Conservation (phyloP, 2,113 vertebrate genomes). For the Nibea albiflora region DNA sequence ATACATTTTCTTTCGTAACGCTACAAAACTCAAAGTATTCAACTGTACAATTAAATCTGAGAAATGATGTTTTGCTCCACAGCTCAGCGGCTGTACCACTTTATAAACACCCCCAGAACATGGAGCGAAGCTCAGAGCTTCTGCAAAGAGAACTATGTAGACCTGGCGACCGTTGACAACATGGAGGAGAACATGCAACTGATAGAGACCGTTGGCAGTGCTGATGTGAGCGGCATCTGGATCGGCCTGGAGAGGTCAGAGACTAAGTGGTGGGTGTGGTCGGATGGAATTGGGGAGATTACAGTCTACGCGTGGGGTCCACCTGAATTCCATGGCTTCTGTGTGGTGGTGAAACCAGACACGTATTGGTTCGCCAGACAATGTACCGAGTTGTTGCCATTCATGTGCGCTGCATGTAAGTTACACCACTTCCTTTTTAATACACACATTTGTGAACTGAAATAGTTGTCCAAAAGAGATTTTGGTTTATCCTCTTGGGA, state of each 20-base stretch:
- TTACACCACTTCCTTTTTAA: neutral
- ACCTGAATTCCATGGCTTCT: neutral
- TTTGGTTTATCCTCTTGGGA: no score
- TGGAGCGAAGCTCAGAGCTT: conserved; percentile 10
- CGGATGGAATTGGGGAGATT: neutral
- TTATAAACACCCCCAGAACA: neutral
- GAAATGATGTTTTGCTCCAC: neutral
- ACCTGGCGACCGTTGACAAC: conserved; percentile 6
- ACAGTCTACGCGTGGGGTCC: accelerated
- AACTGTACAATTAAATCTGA: no score
- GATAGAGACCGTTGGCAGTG: no score
- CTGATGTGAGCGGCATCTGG: neutral
- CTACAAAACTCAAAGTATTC: no score
- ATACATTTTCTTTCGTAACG: no score
- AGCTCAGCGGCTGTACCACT: neutral
- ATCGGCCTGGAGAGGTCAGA: neutral
- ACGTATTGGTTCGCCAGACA: neutral
- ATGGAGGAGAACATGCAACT: neutral
- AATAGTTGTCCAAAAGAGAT: neutral
- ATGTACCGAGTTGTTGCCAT: neutral
- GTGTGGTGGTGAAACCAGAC: neutral
- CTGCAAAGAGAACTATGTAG: neutral
- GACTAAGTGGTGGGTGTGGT: neutral
- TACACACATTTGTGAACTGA: neutral
- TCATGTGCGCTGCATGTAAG: conserved; percentile 8